These are phyloP conservation scores for Actinia tenebrosa DNA, from an alignment of 64 coral and sea anemone species.

Conservation along the genomic window DNA sequence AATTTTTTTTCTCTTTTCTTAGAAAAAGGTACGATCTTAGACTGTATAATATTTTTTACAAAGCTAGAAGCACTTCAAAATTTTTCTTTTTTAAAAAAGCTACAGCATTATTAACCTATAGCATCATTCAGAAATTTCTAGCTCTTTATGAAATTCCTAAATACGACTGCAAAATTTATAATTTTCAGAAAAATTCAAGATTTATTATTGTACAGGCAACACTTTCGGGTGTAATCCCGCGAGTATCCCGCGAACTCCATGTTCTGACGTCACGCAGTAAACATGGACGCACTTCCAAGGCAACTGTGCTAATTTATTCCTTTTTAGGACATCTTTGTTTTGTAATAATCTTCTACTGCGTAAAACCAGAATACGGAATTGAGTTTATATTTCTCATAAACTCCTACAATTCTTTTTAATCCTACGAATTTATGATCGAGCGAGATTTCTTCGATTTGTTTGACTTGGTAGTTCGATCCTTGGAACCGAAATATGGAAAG, in stretches of 20 bases:
- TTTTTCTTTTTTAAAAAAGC: no score
- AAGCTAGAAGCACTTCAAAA: no score
- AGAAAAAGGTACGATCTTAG: no score
- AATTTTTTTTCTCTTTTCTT: no score
- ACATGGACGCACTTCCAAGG: conserved; percentile 49
- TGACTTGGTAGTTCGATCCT: neutral
- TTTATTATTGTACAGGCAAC: no score
- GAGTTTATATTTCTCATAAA: neutral
- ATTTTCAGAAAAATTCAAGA: no score
- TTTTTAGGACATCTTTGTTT: neutral
- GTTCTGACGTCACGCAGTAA: conserved; percentile 54
- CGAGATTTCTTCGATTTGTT: neutral
- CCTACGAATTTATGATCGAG: neutral
- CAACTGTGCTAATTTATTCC: conserved; percentile 29
- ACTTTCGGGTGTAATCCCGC: neutral
- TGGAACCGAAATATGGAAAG: neutral
- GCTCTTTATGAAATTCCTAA: neutral
- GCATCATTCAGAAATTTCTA: no score
- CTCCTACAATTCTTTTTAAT: neutral
- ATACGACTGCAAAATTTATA: no score
- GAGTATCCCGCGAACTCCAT: neutral
- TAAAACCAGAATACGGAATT: neutral
- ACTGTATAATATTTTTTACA: no score
- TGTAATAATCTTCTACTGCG: neutral
- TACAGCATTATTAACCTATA: no score